Evolutionary conservation across 1,140 invertebrate species (phyloP), one percentile per base, ranked within the genome.

Genomic region (Matsumurasca onukii): DNA sequence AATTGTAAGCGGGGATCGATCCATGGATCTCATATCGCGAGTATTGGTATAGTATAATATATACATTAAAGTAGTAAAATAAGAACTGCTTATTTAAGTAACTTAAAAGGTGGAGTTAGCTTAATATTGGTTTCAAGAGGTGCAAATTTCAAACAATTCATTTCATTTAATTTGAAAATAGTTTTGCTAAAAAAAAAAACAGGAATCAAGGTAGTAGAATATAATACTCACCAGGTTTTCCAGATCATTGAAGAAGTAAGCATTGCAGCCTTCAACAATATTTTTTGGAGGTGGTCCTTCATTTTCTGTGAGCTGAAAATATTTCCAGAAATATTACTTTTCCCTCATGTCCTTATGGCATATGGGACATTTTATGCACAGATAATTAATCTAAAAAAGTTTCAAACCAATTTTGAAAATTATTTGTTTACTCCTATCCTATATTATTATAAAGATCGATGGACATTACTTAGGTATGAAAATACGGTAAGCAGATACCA

Each of bases 171-270:
- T n/a, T n/a, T n/a, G n/a, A n/a, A n/a, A 17, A 17, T 45, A 12
- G 17, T 45, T 45, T 45, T 12, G 9, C 34, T 45, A n/a, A n/a
- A n/a, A 12, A 45, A 45, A 45, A 45, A 12, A 9, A 45, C 9
- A 45, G 34, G 9, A 12, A 45, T 12, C 9, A 9, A 45, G 34
- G 9, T 45, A 51, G 17, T 51, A 20, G n/a, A n/a, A n/a, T n/a
- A n/a, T n/a, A n/a, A n/a, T n/a, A n/a, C n/a, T n/a, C n/a, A 59
- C 55, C 25, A 59, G 25, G 9, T 59, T 59, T 59, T 22, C 2
- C 9, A 59, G 55, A 59, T 59, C 55, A 25, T 24, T 29, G 25
- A 59, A 59, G n/a, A 59, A 59, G n/a, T 59, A 59, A 59, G 55
- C 55, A 27, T 59, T 59, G 25, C 55, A 59, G 9, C 55, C 55